Base-by-base conservation (phyloP, 1,140 invertebrate species). In the Drosophila nebulosa region DNA sequence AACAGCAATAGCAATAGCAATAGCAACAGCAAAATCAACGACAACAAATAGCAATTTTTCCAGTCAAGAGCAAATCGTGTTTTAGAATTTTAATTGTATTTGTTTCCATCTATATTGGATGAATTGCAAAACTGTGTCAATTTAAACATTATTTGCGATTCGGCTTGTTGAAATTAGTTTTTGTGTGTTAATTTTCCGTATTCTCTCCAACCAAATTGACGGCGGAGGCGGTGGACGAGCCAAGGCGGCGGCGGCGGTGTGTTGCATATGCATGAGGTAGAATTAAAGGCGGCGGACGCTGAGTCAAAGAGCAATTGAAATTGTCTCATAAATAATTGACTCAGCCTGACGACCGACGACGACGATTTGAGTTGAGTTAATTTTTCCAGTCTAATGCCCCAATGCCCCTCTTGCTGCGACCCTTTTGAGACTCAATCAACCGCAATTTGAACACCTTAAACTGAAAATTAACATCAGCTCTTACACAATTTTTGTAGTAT, bases 61-160 rank as follows among this genome's bases (percentile, higher is more conserved):
- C 24, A 69, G 63, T 84, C 76, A 79, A 79, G 79, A 76, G 64
- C 79, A 75, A 84, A 66, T 84, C 76, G 76, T 84, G 80, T 79
- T 64, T 69, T 51, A 66, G 64, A 69, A 79, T 85, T 84, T 75
- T 66, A 84, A 79, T 75, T 84, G 64, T 69, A 60, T 81, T 84
- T 83, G 10, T 32, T n/a, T n/a, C n/a, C n/a, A 74, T 69, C 71
- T 74, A 72, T 84, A 79, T 64, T 84, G 68, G 68, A 61, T 74
- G 16, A 85, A 84, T 73, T 85, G 64, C 77, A 69, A 85, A 79
- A 85, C 79, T 79, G 55, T 84, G 79, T 73, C 80, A 57, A 39
- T 32, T 46, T 27, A 56, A 62, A 62, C 27, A 55, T 30, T 55
- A 30, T 55, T 55, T 55, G 10, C 18, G 18, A 21, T 6, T 16